Evolutionary conservation across 2,797 vertebrate species (phyloP), one percentile per base, ranked within the genome.

Genomic region (Peromyscus eremicus): DNA sequence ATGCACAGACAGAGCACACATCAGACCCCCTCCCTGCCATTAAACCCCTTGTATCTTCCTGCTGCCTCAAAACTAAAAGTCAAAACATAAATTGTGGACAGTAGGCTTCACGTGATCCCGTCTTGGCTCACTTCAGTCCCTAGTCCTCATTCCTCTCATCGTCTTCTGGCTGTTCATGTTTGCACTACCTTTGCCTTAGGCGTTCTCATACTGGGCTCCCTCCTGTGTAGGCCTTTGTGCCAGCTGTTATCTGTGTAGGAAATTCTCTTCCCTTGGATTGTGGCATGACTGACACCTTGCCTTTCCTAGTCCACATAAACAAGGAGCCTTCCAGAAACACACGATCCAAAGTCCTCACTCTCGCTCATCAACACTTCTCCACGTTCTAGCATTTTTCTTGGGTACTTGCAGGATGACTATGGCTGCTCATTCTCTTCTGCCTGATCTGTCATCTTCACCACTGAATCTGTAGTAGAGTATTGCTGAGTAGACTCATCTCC

Each of bases 41-140:
- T 76, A 91, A 96, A 92, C 11, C 29, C 29, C 68, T 94, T 64
- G 62, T 13, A 91, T 49, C 52, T 91, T 92, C 62, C 49, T 34
- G 62, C 6, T 86, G 23, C 77, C 11, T 34, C 46, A 17, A 79
- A 32, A 75, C 84, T 92, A 94, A 96, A 96, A 97, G 77, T 57
- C 66, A 90, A 87, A 94, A 29, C 37, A 77, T 73, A 88, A 80
- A 57, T 37, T 52, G 43, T 82, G 49, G 71, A 55, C 40, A 64
- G 32, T 64, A 73, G 90, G 21, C 40, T 49, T 94, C 90, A 66
- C 25, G 10, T 64, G 62, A 79, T 21, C 29, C n/a, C n/a, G 60
- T 13, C 21, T 46, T 60, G 66, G 40, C 21, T 83, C 7, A 14
- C n/a, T 43, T 84, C 32, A 52, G 76, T 37, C 37, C 43, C 94